Evolutionary conservation across 2,113 vertebrate genomes (phyloP).

Genomic region (Chaetodon auriga): DNA sequence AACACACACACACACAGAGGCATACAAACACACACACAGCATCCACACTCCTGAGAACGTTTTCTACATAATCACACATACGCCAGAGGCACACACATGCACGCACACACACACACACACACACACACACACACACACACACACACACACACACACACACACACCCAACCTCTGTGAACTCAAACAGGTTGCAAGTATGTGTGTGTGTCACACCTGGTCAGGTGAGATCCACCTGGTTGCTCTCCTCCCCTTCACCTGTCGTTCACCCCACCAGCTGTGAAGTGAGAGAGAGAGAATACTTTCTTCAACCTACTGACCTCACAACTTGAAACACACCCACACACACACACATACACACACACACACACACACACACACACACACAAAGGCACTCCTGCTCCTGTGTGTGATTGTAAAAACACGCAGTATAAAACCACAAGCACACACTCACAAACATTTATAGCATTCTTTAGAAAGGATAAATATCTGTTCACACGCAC

Average conservation of each 20-base stretch:
- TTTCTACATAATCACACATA: not conserved
- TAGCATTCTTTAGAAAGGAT: conserved; percentile 21
- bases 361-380: conserved; percentile 7
- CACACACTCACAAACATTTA: conserved; percentile 33
- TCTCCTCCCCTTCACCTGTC: conserved; percentile 37
- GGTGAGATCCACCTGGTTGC: conserved; percentile 36
- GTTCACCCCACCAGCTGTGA: conserved; percentile 14
- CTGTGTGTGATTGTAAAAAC: conserved; percentile 1
- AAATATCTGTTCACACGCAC: not conserved
- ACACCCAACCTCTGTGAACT: not conserved
- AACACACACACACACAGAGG: conserved; percentile 3
- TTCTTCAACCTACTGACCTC: conserved; percentile 2
- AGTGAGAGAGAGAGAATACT: not conserved
- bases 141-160: not conserved
- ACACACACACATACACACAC: conserved; percentile 10
- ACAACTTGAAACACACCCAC: conserved; percentile 9
- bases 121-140: not conserved
- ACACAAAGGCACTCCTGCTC: not conserved
- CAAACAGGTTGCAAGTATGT: not conserved
- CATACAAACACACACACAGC: no score
- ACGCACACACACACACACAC: not conserved
- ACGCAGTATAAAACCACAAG: conserved; percentile 20
- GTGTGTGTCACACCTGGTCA: conserved; percentile 40
- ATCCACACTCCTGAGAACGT: not conserved
- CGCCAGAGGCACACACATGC: not conserved